A percentile compares a stretch with the other conserved stretches of the same genome.
Evolutionary conservation across 2,888 invertebrate genomes (phyloP).

Genomic region (Machimus atricapillus): DNA sequence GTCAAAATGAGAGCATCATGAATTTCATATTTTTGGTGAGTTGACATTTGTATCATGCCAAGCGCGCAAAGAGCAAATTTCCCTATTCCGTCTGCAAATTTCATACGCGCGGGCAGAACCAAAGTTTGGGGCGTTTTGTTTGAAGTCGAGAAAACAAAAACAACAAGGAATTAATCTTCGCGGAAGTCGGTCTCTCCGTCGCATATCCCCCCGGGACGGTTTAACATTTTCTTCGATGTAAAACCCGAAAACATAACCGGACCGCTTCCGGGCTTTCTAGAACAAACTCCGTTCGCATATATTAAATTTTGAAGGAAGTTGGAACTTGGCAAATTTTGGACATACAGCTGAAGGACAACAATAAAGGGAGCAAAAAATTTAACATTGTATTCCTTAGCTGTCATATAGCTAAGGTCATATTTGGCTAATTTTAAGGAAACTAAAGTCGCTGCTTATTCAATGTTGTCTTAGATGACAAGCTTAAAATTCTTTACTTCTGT

Average conservation of each 20-base stretch:
- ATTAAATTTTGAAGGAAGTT: background rate
- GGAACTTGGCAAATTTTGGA: background rate
- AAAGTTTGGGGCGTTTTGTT: background rate
- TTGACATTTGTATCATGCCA: conserved; percentile 5
- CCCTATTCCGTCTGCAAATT: background rate
- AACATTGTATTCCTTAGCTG: background rate
- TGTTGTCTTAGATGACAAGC: background rate
- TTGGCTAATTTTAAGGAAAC: background rate
- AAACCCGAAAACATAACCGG: background rate
- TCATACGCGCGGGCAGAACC: background rate
- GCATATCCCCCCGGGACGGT: background rate
- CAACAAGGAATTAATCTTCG: background rate
- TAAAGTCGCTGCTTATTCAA: background rate
- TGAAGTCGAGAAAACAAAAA: background rate
- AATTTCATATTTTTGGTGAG: conserved; percentile 3
- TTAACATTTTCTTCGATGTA: background rate
- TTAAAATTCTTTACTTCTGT: background rate
- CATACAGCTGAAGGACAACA: background rate
- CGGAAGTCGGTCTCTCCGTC: background rate
- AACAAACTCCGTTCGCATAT: background rate
- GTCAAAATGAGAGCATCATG: background rate
- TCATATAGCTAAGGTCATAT: background rate
- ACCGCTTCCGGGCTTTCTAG: background rate
- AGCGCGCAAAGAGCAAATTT: background rate
- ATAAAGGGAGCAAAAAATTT: background rate